These are phyloP conservation scores for Hypocryptadius cinnamomeus DNA, from an alignment of 2,113 vertebrate genomes.

Conservation along the genomic window DNA sequence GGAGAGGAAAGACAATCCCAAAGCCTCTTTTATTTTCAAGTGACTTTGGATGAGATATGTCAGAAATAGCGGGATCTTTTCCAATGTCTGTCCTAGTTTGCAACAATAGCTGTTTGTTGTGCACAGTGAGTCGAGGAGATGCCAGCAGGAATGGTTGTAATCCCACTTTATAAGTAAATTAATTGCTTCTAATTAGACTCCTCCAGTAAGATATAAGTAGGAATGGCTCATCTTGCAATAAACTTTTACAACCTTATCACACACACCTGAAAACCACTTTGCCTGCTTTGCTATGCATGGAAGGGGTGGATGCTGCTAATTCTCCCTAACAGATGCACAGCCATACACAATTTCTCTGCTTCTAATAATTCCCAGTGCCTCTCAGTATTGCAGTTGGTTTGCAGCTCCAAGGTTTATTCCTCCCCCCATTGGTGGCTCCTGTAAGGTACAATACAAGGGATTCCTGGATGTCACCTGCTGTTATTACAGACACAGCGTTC, in stretches of 20 bases:
- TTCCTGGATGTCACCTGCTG: background rate
- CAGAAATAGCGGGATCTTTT: background rate
- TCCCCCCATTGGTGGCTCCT: background rate
- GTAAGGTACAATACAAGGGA: background rate
- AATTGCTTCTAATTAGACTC: background rate
- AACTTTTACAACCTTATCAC: background rate
- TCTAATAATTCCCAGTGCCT: background rate
- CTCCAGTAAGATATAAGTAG: background rate
- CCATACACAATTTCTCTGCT: background rate
- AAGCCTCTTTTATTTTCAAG: background rate
- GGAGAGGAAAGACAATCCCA: background rate
- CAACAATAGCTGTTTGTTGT: background rate
- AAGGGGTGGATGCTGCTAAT: background rate
- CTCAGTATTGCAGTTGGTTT: background rate
- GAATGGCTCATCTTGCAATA: background rate
- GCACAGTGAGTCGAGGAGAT: fast-evolving
- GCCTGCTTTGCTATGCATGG: background rate
- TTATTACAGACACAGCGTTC: background rate
- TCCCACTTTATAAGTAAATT: background rate
- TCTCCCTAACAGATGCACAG: background rate
- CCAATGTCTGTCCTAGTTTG: background rate
- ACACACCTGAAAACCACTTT: background rate
- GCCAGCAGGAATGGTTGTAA: background rate
- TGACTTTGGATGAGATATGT: background rate
- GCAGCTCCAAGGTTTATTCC: background rate